A percentile compares a stretch with the other conserved stretches of the same genome.
Evolutionary conservation across 2,888 invertebrate species (phyloP).

Genomic region (Dasysyrphus albostriatus): DNA sequence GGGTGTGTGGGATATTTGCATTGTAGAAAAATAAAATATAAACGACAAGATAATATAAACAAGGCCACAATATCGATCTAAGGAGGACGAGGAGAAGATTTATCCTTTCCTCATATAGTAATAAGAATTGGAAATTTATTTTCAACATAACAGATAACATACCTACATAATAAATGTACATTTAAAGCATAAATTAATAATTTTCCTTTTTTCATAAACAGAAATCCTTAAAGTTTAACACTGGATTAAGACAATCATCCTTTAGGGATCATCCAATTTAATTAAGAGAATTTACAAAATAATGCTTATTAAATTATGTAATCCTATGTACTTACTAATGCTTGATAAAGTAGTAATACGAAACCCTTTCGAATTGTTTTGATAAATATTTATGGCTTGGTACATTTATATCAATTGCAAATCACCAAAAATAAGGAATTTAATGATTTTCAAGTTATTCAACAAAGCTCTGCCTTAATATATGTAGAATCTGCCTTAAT

Average conservation of each 20-base stretch:
- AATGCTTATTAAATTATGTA: slow-evolving; percentile 4
- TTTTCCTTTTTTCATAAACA: not conserved
- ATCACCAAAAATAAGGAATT: slow-evolving; percentile 40
- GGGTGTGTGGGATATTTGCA: slow-evolving; percentile 5
- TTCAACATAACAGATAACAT: slow-evolving; percentile 46
- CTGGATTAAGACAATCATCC: slow-evolving; percentile 22
- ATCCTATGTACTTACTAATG: not conserved
- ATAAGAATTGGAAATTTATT: slow-evolving; percentile 46
- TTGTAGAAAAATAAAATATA: not conserved
- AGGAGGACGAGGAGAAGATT: slow-evolving; percentile 39
- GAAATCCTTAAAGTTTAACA: slow-evolving; percentile 13
- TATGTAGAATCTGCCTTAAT: slow-evolving; percentile 7
- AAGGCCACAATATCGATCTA: slow-evolving; percentile 67
- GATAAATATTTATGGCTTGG: slow-evolving; percentile 36
- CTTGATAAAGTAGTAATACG: not conserved
- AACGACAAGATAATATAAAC: slow-evolving; percentile 51
- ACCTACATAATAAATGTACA: not conserved
- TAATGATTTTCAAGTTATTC: not conserved
- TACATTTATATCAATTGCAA: slow-evolving; percentile 49
- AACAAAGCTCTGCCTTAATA: too few species aligned
- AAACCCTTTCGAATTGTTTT: slow-evolving; percentile 1
- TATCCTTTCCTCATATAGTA: slow-evolving; percentile 43
- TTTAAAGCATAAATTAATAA: slow-evolving; percentile 1
- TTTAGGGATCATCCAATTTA: not conserved
- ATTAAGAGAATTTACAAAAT: not conserved